Percentiles rank a stretch among this genome's conserved stretches.
These are phyloP conservation scores for Crenuchus spilurus DNA, from an alignment of 2,797 vertebrate species.

Conservation along the genomic window DNA sequence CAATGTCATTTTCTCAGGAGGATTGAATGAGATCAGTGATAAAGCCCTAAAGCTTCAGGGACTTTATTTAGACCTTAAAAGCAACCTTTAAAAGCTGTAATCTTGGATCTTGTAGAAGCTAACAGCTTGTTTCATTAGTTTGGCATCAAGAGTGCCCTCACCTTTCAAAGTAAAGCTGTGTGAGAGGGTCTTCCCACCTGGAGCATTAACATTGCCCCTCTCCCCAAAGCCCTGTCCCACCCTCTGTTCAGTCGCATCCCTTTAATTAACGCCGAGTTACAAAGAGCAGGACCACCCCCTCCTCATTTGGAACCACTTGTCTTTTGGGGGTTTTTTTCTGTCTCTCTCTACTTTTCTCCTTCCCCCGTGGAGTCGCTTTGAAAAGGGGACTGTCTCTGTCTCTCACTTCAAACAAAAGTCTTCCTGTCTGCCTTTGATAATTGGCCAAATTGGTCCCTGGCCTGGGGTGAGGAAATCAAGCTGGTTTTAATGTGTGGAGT, in stretches of 20 bases:
- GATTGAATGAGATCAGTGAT: too few species aligned
- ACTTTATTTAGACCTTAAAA: too few species aligned
- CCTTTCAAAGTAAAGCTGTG: constrained; percentile 11
- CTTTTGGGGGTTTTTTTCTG: constrained; percentile 24
- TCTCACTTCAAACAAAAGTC: constrained; percentile 69
- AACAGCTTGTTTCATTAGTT: neutral
- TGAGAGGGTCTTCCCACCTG: constrained; percentile 53
- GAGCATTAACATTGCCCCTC: constrained; percentile 10
- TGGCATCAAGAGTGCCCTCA: neutral
- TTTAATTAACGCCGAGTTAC: constrained; percentile 59
- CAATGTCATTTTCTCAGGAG: too few species aligned
- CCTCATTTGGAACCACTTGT: constrained; percentile 46
- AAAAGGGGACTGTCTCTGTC: constrained; percentile 51
- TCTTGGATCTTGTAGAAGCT: too few species aligned
- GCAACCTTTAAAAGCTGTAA: too few species aligned
- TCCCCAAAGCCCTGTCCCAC: constrained; percentile 35
- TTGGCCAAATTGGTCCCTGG: constrained; percentile 68
- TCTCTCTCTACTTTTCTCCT: constrained; percentile 29
- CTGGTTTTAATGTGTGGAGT: constrained; percentile 63
- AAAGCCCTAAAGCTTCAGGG: too few species aligned
- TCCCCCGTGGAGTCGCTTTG: constrained; percentile 54
- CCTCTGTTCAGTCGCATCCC: constrained; percentile 43
- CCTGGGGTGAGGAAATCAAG: constrained; percentile 62
- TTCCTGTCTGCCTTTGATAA: constrained; percentile 61
- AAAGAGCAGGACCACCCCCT: constrained; percentile 42